Conservation (phyloP, 2,888 invertebrate genomes). For the Clunio marinus region DNA sequence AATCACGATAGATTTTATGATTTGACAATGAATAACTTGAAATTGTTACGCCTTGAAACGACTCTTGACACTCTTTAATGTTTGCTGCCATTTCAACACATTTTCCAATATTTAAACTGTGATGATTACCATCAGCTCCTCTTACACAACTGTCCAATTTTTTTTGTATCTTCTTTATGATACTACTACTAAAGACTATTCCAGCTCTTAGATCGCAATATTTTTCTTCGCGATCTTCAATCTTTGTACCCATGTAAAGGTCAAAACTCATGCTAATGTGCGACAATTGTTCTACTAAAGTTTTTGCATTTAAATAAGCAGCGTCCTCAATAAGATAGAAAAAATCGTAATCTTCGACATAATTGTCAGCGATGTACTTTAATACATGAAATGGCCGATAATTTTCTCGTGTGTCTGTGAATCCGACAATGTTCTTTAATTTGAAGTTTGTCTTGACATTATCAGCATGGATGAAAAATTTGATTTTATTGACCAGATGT, state of each 20-base stretch:
- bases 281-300: constrained; percentile 65
- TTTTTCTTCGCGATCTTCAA: constrained; percentile 44
- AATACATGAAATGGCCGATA: constrained; percentile 81
- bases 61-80: constrained; percentile 49
- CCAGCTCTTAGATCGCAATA: constrained; percentile 67
- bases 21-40: constrained; percentile 46
- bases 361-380: constrained; percentile 86
- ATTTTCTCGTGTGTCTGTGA: constrained; percentile 72
- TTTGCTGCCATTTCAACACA: constrained; percentile 57
- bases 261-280: constrained; percentile 79
- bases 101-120: constrained; percentile 83
- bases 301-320: constrained; percentile 77
- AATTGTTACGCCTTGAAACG: constrained; percentile 49
- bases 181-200: constrained; percentile 80
- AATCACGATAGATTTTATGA: constrained; percentile 52
- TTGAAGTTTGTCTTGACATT: constrained; percentile 55
- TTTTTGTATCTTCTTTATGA: constrained; percentile 70
- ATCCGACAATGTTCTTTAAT: constrained; percentile 74
- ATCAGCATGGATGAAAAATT: constrained; percentile 69
- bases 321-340: constrained; percentile 83
- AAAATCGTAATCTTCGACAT: constrained; percentile 85
- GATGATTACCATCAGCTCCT: constrained; percentile 75
- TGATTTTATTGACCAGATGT: constrained; percentile 75
- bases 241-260: constrained; percentile 67
- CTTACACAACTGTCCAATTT: constrained; percentile 87